phyloP scores from a whole-genome alignment of 2,113 vertebrate genomes.

The Mus spicilegus region DNA sequence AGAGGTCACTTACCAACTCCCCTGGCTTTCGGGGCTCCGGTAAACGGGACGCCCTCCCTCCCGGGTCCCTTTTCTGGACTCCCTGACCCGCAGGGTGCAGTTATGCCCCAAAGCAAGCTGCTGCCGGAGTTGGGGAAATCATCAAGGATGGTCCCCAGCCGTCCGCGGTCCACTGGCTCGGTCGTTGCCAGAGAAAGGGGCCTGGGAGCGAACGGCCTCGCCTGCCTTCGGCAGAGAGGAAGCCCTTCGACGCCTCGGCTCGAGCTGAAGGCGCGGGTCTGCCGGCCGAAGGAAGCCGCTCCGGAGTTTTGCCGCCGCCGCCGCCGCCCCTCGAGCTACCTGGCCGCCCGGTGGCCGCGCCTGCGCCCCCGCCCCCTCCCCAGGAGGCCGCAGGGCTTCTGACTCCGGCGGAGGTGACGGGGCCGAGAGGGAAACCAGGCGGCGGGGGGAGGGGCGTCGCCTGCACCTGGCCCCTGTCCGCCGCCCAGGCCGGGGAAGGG shows the following conservation, averaged over 20 bases:
- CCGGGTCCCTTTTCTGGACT: constrained; percentile 14
- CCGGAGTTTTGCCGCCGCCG: constrained; percentile 49
- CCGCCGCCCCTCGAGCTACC: constrained; percentile 68
- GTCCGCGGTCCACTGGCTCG: neutral
- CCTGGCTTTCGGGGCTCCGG: constrained; percentile 29
- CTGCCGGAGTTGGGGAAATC: neutral
- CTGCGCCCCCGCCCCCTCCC: constrained; percentile 77
- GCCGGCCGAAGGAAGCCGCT: neutral
- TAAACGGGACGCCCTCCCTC: constrained; percentile 52
- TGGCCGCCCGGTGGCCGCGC: constrained; percentile 72
- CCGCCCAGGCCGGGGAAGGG: constrained; percentile 62
- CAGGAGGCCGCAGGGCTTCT: constrained; percentile 54
- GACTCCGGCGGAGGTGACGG: constrained; percentile 73
- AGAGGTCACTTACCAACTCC: constrained; percentile 65
- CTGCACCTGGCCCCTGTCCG: constrained; percentile 80
- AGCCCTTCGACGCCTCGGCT: neutral
- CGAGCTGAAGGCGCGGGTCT: neutral
- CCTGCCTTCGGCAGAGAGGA: neutral
- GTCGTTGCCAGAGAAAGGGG: neutral
- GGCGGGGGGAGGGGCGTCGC: constrained; percentile 79
- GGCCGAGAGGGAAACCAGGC: constrained; percentile 77
- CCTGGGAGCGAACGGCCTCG: neutral
- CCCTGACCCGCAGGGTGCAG: constrained; percentile 47
- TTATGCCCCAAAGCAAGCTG: constrained; percentile 16
- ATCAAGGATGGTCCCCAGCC: constrained; percentile 16